Evolutionary conservation across 2,797 vertebrate species (phyloP), one percentile per base, ranked within the genome.

Genomic region (Chromis chromis): DNA sequence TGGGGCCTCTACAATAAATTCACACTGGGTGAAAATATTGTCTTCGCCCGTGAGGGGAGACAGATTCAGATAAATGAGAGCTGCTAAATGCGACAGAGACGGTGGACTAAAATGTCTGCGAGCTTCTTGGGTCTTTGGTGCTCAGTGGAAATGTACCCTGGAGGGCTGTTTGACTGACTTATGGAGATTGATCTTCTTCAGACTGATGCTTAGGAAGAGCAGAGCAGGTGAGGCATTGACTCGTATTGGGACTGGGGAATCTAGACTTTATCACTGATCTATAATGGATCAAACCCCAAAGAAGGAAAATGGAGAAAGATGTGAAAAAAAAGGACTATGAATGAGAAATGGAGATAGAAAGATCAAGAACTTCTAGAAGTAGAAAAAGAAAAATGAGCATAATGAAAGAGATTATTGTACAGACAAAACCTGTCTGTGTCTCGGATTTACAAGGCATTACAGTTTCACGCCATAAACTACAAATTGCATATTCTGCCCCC

Each of bases 231-330:
- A 83, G 64, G 64, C 64, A 52, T 50, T 33, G 74, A 66, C 65
- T 83, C 33, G 76, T 49, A 67, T 55, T 39, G 46, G 49, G 48
- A 60, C 25, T 53, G 48, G 39, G 40, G 69, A 74, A 61, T 58
- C 62, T 19, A 3, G 28, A 50, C 64, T 77, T 70, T 54, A 79
- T 82, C 66, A 68, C 61, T 78, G 74, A 89, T 88, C 64, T 89
- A 77, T 88, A 90, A 89, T 90, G 76, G 72, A 89, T 90, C 71
- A 85, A 88, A 81, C 58, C 36, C 11, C 1, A 6, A 33, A 60
- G 55, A 58, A 25, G 40, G 40, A 52, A 53, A 49, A 44, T 17
- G 70, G 19, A 63, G 36, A 28, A 33, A 8, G 21, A 65, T 5
- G 28, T 6, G 5, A 31, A 67, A 57, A 54, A 53, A 36, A 46